Evolutionary conservation across 2,888 invertebrate genomes (phyloP).

Genomic region (Lithophane socia): DNA sequence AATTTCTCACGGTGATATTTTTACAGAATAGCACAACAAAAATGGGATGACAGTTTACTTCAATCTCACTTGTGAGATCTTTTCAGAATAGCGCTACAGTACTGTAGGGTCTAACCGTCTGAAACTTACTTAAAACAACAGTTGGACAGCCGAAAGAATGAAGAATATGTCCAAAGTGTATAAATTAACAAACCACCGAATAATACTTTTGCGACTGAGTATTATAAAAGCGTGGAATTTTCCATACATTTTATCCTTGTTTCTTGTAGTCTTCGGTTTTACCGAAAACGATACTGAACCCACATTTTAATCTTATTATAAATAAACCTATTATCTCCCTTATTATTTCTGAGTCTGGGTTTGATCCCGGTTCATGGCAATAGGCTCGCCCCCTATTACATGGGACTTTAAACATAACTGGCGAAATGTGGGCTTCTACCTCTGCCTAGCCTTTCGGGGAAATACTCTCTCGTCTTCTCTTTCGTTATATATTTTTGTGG

Average conservation of each 20-base stretch:
- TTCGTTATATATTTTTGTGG: too few species aligned
- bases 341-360: not conserved
- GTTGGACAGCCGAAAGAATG: constrained; percentile 21
- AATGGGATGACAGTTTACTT: not conserved
- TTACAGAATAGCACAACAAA: not conserved
- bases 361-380: not conserved
- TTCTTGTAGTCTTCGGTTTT: constrained; percentile 12
- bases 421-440: too few species aligned
- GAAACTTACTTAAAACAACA: not conserved
- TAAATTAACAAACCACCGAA: constrained; percentile 29
- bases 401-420: not conserved
- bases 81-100: not conserved
- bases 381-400: not conserved
- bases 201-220: constrained; percentile 11
- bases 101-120: not conserved
- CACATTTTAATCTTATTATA: not conserved
- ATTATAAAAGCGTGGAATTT: constrained; percentile 42
- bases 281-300: constrained; percentile 8
- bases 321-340: not conserved
- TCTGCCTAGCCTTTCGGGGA: not conserved
- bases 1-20: too few species aligned
- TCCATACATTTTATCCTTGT: constrained; percentile 43
- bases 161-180: constrained; percentile 24
- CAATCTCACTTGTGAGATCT: not conserved
- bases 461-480: too few species aligned